A percentile compares a stretch with the other conserved stretches of the same genome.
Evolutionary conservation across 2,797 vertebrate genomes (phyloP).

Genomic region (Pipistrellus kuhlii): DNA sequence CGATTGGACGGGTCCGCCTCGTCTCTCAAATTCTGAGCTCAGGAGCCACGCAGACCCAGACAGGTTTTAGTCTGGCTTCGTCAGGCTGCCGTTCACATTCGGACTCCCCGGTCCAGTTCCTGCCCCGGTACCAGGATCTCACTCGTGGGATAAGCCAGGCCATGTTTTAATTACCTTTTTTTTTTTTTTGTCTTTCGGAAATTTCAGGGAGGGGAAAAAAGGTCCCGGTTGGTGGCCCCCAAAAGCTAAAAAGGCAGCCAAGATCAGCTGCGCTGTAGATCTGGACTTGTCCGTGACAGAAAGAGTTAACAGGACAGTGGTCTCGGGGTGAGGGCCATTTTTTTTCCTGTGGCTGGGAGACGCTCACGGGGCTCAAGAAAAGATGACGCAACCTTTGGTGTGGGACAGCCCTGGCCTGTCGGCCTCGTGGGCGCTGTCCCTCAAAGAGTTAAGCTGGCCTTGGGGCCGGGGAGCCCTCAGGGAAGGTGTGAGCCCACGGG

Average conservation of each 20-base stretch:
- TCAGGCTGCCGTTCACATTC: neutral
- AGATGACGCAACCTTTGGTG: conserved; percentile 41
- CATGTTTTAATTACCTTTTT: conserved; percentile 64
- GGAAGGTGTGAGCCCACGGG: conserved; percentile 78
- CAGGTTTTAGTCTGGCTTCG: neutral
- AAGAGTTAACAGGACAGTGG: conserved; percentile 69
- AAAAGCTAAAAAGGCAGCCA: neutral
- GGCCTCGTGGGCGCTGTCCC: conserved; percentile 65
- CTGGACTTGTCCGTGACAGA: conserved; percentile 35
- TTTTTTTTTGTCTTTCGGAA: conserved; percentile 59
- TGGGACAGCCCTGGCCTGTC: neutral
- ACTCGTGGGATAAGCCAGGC: conserved; percentile 44
- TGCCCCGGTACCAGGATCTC: conserved; percentile 1
- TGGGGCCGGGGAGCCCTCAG: conserved; percentile 77
- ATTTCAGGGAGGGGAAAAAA: conserved; percentile 66
- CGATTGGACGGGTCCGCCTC: neutral
- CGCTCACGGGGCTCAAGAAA: conserved; percentile 23
- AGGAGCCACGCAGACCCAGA: neutral
- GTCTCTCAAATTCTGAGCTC: conserved; percentile 32
- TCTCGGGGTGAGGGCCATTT: neutral
- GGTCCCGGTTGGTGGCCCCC: conserved; percentile 46
- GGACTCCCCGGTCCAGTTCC: neutral
- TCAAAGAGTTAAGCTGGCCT: conserved; percentile 86
- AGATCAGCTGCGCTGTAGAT: neutral
- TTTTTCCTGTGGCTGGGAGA: neutral